Evolutionary conservation across 2,113 vertebrate species (phyloP), one percentile per base, ranked within the genome.

Genomic region (Gallinago undulata): DNA sequence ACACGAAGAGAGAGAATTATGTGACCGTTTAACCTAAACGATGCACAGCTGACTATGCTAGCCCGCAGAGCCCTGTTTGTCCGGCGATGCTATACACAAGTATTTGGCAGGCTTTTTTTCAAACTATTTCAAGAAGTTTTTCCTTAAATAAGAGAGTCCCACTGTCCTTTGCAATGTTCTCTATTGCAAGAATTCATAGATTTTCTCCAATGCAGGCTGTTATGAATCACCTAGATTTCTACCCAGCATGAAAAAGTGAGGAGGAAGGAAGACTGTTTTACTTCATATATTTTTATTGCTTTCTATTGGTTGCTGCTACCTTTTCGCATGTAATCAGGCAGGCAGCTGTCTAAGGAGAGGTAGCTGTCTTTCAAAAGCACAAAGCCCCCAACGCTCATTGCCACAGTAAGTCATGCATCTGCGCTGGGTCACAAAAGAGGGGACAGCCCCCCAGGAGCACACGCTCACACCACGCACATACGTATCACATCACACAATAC

Each of bases 381-480:
- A 41, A 75, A 86, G 50, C 3, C 31, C 28, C 9, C 43, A 80
- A 3, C 9, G 10, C 23, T 25, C 41, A n/a, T 22, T 37, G 53
- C 27, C 74, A 50, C 60, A 67, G 60, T 37, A 76, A 28, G 31
- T 27, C 55, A 62, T 3, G 4, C 15, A 28, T 5, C 47, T 2
- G 1, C 16, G 31, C 35, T 63, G 62, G 27, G 62, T 45, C 55
- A 35, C 56, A 64, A 57, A 69, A 9, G 13, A 63, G 21, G 25
- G 53, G 30, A 47, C 60, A 69, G 37, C 11, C 33, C 17, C 24
- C 27, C 3, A 0, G 47, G 11, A 83, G 55, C 17, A 19, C 55
- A 50, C 1, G 11, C n/a, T 62, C 39, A 67, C 66, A 62, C 35
- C 35, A n/a, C 1, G 0, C 22, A 45, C 39, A 5, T 4, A 15